These are phyloP conservation scores for Siniperca knerii DNA, from an alignment of 2,113 vertebrate species.

Conservation along the genomic window DNA sequence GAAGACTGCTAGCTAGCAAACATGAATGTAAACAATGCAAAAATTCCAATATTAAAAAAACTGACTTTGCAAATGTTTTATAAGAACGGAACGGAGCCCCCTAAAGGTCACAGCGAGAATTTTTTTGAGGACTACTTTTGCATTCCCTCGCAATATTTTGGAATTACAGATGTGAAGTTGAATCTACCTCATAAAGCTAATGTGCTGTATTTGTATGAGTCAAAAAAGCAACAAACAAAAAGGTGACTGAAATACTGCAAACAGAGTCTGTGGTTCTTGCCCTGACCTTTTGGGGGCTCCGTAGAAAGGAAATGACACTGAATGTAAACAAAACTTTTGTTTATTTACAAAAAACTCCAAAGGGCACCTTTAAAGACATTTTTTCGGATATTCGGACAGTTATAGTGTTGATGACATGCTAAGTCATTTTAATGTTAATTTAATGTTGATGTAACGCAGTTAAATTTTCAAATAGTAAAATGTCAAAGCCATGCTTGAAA, in stretches of 20 bases:
- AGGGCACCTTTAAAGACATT: background rate
- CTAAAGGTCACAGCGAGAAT: no score
- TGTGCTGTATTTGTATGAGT: no score
- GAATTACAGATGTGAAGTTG: no score
- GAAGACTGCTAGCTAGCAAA: background rate
- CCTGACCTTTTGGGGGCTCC: no score
- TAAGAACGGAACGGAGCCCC: no score
- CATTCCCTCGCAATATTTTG: no score
- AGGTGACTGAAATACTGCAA: no score
- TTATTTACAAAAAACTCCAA: background rate
- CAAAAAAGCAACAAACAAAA: no score
- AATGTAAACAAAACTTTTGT: background rate
- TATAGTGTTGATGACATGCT: background rate
- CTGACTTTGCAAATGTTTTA: background rate
- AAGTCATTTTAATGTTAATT: background rate
- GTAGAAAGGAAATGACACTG: background rate
- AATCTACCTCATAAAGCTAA: no score
- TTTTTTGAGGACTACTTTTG: no score
- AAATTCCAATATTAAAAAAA: background rate
- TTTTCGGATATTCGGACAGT: background rate
- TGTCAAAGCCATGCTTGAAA: conserved; percentile 5
- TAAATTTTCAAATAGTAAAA: conserved; percentile 1
- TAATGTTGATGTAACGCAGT: conserved; percentile 1
- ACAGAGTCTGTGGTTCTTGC: no score
- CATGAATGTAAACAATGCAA: background rate